Evolutionary conservation across 2,113 vertebrate species (phyloP), one percentile per base, ranked within the genome.

Genomic region (Rhinogobius similis): DNA sequence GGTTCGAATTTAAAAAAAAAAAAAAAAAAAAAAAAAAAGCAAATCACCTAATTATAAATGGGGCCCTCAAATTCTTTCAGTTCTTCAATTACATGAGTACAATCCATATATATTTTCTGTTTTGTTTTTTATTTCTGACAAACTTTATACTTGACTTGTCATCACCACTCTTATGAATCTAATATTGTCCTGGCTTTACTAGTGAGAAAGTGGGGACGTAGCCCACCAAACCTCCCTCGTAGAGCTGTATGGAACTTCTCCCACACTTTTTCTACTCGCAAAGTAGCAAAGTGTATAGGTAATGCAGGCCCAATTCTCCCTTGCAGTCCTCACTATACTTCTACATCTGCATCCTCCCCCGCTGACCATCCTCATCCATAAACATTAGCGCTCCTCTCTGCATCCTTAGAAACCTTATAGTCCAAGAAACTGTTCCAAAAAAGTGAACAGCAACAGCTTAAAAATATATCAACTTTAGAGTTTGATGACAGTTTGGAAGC

Each of bases 241-340:
- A 5, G 5, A 36, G 5, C 32, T 36, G 32, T 36, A 36, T 7
- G 32, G 32, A 58, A 29, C 55, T 18, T 29, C 26, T 58, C 26
- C 55, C 14, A 55, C 50, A 53, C 21, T 52, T 52, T 10, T 10
- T 21, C 48, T 14, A 52, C 8, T 52, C 29, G 23, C 5, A 24
- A 11, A 58, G 26, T 65, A 48, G 79, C n/a, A 46, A 63, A 13
- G 21, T 14, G 67, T 23, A 62, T 78, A 50, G 9, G 20, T 21
- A 70, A 81, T 69, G 32, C 67, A 62, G 67, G 23, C 44, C 68
- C 55, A 62, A 70, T 68, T 32, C 63, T 61, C 56, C 21, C 39
- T 65, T 61, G 52, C 61, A 85, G 75, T 55, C 50, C 44, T 74
- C 41, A 44, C 4, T 36, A 56, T 44, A 4, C 41, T 11, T 32